Evolutionary conservation across 2,113 vertebrate species (phyloP).

Genomic region (Helogale parvula): DNA sequence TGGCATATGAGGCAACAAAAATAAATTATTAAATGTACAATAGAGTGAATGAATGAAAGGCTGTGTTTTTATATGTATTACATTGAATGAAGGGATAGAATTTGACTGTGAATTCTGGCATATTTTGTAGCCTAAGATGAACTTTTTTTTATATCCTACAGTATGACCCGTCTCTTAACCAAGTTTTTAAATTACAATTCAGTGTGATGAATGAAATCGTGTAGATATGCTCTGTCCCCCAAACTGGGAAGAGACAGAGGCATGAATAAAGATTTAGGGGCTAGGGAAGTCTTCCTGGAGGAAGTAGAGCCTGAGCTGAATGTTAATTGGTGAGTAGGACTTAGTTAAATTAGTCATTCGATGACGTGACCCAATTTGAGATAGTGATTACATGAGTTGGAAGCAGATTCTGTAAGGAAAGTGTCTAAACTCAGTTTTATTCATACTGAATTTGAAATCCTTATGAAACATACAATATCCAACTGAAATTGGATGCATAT

Average conservation of each 20-base stretch:
- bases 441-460: background rate
- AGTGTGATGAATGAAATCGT: background rate
- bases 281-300: background rate
- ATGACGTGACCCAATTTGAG: background rate
- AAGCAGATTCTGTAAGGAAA: background rate
- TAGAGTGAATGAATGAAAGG: background rate
- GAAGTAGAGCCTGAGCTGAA: background rate
- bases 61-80: background rate
- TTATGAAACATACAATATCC: background rate
- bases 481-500: background rate
- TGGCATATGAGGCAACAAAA: background rate
- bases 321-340: background rate
- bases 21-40: background rate
- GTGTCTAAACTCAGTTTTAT: background rate
- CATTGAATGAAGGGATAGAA: background rate
- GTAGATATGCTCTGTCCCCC: background rate
- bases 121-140: background rate
- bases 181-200: background rate
- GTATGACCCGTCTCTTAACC: background rate
- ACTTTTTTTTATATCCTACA: background rate
- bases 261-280: background rate
- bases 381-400: background rate
- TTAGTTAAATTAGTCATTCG: background rate
- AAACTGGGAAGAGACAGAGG: background rate
- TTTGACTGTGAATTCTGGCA: background rate